Conservation (phyloP, 1,140 invertebrate species). For the Drosophila erecta region DNA sequence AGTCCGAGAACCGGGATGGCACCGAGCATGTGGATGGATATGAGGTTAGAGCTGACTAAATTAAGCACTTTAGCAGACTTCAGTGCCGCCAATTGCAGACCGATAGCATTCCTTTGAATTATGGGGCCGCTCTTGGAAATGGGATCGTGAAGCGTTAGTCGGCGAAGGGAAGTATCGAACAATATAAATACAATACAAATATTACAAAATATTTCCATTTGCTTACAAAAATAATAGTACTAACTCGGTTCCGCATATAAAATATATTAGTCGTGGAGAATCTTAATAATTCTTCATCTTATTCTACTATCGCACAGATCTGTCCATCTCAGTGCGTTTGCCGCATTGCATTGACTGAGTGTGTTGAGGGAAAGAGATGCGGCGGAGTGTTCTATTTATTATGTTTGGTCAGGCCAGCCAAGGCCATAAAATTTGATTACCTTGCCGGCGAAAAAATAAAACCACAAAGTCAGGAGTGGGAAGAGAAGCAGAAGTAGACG, state of each 20-base stretch:
- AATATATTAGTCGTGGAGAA: too few species aligned
- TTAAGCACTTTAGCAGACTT: constrained; percentile 61
- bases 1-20: constrained; percentile 22
- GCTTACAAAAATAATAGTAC: too few species aligned
- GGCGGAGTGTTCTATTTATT: constrained; percentile 63
- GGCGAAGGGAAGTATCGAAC: not conserved
- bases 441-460: constrained; percentile 48
- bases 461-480: constrained; percentile 3
- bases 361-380: constrained; percentile 64
- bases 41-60: constrained; percentile 35
- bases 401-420: constrained; percentile 64
- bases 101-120: constrained; percentile 68
- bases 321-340: constrained; percentile 12
- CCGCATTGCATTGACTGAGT: constrained; percentile 69
- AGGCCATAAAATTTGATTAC: constrained; percentile 80
- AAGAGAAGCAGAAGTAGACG: not conserved
- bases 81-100: constrained; percentile 51
- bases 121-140: constrained; percentile 47
- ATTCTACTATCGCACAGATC: too few species aligned
- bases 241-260: too few species aligned
- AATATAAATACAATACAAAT: too few species aligned
- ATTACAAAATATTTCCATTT: too few species aligned
- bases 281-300: too few species aligned
- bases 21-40: constrained; percentile 4
- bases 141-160: constrained; percentile 14